Evolutionary conservation across 2,113 vertebrate species (phyloP), one percentile per base, ranked within the genome.

Genomic region (Limnothrissa miodon): DNA sequence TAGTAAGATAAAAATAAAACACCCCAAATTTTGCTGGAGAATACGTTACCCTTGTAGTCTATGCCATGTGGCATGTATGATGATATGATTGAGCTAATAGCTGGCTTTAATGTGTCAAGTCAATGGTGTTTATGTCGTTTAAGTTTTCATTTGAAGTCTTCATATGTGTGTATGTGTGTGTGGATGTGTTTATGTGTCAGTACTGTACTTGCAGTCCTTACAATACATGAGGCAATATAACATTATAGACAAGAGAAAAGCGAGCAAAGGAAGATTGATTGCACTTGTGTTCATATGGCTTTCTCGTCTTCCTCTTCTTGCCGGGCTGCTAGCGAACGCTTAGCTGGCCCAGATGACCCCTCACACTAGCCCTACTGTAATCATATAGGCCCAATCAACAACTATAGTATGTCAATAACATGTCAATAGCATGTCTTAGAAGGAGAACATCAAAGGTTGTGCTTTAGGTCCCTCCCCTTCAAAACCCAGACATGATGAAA

Each of bases 281-380:
- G 66, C 66, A 74, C 66, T 74, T 74, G 25, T 74, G 66, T 74
- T 74, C 11, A 74, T 74, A 74, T 74, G 66, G 66, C 66, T 74
- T 74, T 74, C 66, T 36, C 36, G 66, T 74, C 66, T 74, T 74
- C 66, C 66, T 74, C 66, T 39, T 36, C 51, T 21, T 56, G 51
- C 25, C 29, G 13, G 66, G 29, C 13, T 36, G 33, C 17, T 74
- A 13, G 15, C 36, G 13, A 74, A 33, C 66, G 5, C 53, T 23
- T 4, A 5, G n/a, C n/a, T n/a, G n/a, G n/a, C n/a, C n/a, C 29
- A 17, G 10, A 36, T 74, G 66, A 33, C 66, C 66, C 5, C 51
- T 23, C 1, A 74, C 29, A 74, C 29, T 29, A 74, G 36, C 66
- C 33, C 29, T 33, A 29, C 21, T n/a, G n/a, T n/a, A 62, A 62